Evolutionary conservation across 2,888 invertebrate genomes (phyloP).

Genomic region (Monopis laevigella): DNA sequence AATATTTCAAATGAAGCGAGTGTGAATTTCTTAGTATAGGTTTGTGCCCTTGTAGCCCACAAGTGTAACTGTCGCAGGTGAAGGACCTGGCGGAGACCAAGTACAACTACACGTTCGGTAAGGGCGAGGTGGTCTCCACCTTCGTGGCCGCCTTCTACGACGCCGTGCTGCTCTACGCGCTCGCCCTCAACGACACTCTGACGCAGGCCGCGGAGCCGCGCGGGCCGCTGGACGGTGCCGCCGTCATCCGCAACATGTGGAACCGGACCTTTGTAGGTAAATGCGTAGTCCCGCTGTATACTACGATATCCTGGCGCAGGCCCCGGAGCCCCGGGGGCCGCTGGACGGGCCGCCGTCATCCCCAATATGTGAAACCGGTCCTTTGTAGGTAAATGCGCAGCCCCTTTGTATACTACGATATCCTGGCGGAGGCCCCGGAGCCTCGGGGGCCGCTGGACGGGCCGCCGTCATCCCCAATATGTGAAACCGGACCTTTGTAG

Average conservation of each 20-base stretch:
- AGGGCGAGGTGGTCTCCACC: slow-evolving; percentile 83
- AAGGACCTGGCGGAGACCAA: slow-evolving; percentile 73
- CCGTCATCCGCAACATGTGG: slow-evolving; percentile 87
- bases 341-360: too few relatives aligned
- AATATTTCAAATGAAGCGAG: too few relatives aligned
- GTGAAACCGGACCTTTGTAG: slow-evolving; percentile 88
- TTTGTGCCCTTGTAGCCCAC: too few relatives aligned
- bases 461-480: slow-evolving; percentile 83
- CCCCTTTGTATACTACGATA: too few relatives aligned
- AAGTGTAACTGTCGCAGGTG: too few relatives aligned
- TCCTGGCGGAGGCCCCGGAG: slow-evolving; percentile 41
- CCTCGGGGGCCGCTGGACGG: slow-evolving; percentile 75
- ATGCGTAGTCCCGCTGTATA: too few relatives aligned
- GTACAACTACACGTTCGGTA: slow-evolving; percentile 78
- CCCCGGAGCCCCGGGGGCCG: too few relatives aligned
- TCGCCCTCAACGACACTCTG: slow-evolving; percentile 87
- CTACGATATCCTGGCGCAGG: too few relatives aligned
- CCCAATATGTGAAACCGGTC: too few relatives aligned
- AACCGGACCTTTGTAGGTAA: slow-evolving; percentile 87
- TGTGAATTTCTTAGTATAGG: too few relatives aligned
- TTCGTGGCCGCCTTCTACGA: slow-evolving; percentile 97
- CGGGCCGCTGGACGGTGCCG: slow-evolving; percentile 79
- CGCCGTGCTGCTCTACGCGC: slow-evolving; percentile 91
- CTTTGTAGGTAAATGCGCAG: too few relatives aligned
- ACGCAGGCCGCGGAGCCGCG: slow-evolving; percentile 44